Conservation (phyloP, 2,888 invertebrate genomes). For the Lasioglossum vierecki region DNA sequence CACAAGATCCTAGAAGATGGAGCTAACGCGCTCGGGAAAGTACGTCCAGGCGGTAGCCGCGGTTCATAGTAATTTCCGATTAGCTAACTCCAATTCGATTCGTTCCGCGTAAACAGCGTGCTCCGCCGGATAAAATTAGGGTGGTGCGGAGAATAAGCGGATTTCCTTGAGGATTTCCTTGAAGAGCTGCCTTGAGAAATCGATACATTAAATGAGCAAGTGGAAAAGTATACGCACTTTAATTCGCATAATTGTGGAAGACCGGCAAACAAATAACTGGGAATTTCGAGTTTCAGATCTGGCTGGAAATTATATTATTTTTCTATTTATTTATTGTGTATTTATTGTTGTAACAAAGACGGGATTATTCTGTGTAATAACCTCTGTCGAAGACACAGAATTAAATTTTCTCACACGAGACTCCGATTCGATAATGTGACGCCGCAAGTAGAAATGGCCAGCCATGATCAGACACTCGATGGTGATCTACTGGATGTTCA, state of each 20-base stretch:
- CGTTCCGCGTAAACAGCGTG: constrained; percentile 27
- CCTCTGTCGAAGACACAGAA: not conserved
- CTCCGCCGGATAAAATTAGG: not conserved
- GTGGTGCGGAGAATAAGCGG: not conserved
- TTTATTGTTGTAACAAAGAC: not conserved
- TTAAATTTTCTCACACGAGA: not conserved
- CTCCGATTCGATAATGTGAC: too few species aligned
- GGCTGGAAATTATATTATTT: not conserved
- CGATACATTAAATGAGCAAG: not conserved
- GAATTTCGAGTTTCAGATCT: not conserved
- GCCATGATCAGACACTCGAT: not conserved
- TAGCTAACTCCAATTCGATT: not conserved
- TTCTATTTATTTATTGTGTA: not conserved
- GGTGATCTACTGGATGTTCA: not conserved
- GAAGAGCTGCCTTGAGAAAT: not conserved
- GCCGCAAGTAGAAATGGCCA: not conserved
- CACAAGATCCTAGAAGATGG: constrained; percentile 49
- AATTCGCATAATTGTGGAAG: not conserved
- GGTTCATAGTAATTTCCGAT: not conserved
- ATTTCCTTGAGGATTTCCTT: not conserved
- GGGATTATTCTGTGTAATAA: not conserved
- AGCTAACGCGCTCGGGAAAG: constrained; percentile 53
- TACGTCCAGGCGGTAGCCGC: constrained; percentile 31
- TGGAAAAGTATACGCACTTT: not conserved
- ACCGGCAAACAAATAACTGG: not conserved